phyloP scores from a whole-genome alignment of 2,797 vertebrate species.

The Intellagama lesueurii region DNA sequence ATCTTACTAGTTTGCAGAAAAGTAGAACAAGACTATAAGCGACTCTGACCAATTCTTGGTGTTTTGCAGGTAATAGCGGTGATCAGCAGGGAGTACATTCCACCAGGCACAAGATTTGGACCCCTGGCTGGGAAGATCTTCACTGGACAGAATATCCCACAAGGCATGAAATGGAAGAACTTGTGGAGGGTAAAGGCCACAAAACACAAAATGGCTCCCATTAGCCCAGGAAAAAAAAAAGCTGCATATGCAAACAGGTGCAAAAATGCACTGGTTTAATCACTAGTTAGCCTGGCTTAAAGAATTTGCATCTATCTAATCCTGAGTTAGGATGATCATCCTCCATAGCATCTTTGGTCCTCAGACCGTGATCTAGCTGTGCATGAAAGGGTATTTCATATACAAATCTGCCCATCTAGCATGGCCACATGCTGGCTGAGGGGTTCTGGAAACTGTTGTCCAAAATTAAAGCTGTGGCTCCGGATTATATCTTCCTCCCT shows the following conservation, averaged over 20 bases:
- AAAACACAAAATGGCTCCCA: not conserved
- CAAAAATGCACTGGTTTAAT: not conserved
- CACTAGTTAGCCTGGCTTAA: not conserved
- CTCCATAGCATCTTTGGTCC: no score
- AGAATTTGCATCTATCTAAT: no score
- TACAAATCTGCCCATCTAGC: not conserved
- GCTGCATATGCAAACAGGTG: no score
- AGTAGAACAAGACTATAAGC: not conserved
- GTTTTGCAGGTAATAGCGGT: constrained; percentile 79
- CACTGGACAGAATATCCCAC: constrained; percentile 81
- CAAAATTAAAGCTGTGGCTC: not conserved
- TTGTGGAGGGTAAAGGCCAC: constrained; percentile 81
- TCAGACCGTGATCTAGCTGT: not conserved
- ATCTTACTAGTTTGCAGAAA: no score
- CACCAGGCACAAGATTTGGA: constrained; percentile 82
- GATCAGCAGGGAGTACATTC: constrained; percentile 85
- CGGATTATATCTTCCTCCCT: not conserved
- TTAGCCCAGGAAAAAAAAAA: no score
- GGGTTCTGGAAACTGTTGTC: not conserved
- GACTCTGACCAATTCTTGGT: not conserved
- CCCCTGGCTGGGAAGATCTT: constrained; percentile 82
- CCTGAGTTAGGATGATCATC: no score
- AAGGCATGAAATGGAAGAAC: constrained; percentile 81
- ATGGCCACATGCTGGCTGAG: not conserved
- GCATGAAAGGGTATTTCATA: not conserved